These are phyloP conservation scores for Masnerella sp. DNA, from an alignment of 2,888 invertebrate genomes.

Conservation along the genomic window DNA sequence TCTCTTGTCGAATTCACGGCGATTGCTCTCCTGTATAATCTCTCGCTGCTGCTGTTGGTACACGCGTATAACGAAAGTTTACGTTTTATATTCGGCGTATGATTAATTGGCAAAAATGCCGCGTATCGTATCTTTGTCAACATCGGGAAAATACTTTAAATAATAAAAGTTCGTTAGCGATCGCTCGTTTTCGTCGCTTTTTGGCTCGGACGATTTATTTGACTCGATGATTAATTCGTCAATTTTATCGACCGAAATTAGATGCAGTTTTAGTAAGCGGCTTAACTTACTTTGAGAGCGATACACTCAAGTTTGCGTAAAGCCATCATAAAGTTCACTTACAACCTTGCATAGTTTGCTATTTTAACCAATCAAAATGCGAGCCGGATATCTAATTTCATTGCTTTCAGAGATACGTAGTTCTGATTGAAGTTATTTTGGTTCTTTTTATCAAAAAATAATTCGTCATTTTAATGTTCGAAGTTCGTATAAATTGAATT, in stretches of 20 bases:
- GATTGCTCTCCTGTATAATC: slow-evolving; percentile 38
- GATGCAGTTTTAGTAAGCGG: slow-evolving; percentile 6
- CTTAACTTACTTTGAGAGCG: slow-evolving; percentile 21
- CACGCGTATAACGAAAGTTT: slow-evolving; percentile 27
- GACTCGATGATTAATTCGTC: slow-evolving; percentile 15
- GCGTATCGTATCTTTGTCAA: slow-evolving; percentile 21
- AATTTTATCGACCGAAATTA: slow-evolving; percentile 9
- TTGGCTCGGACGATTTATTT: slow-evolving; percentile 3
- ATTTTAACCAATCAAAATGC: slow-evolving; percentile 11
- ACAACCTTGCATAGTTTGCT: slow-evolving; percentile 2
- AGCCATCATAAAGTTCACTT: slow-evolving; percentile 24
- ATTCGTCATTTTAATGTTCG: too few species aligned
- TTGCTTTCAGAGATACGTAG: too few species aligned
- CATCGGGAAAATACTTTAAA: slow-evolving; percentile 29
- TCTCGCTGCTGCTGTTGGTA: background rate
- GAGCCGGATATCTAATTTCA: slow-evolving; percentile 10
- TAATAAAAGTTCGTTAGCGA: slow-evolving; percentile 25
- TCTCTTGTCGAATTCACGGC: slow-evolving; percentile 22
- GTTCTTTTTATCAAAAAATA: too few species aligned
- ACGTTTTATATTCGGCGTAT: slow-evolving; percentile 36
- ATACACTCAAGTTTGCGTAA: slow-evolving; percentile 20
- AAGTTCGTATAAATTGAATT: too few species aligned
- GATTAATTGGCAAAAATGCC: slow-evolving; percentile 49
- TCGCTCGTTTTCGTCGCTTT: background rate
- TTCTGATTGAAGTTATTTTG: too few species aligned